Evolutionary conservation across 2,888 invertebrate species (phyloP).

Genomic region (Watsonalla binaria): DNA sequence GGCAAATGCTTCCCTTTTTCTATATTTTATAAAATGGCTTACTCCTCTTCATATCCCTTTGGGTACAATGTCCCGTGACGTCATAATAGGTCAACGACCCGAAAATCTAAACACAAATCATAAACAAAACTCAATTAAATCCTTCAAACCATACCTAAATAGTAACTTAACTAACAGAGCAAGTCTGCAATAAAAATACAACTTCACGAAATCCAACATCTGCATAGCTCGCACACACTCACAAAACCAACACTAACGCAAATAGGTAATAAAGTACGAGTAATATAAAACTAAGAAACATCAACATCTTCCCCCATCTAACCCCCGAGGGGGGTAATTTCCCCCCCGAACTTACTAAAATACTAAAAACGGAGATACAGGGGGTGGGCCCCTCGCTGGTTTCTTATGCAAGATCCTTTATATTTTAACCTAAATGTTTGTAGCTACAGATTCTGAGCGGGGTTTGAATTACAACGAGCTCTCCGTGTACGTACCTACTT

Average conservation of each 20-base stretch:
- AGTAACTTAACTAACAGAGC: conserved; percentile 15
- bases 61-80: too few species aligned
- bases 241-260: conserved; percentile 58
- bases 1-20: too few species aligned
- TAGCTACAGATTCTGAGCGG: conserved; percentile 25
- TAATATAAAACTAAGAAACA: conserved; percentile 80
- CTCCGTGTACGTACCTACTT: neutral
- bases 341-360: conserved; percentile 78
- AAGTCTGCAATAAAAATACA: conserved; percentile 27
- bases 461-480: conserved; percentile 29
- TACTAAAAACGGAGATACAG: conserved; percentile 79
- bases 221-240: conserved; percentile 59
- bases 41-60: too few species aligned
- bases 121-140: neutral
- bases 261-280: conserved; percentile 78
- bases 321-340: conserved; percentile 60
- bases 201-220: conserved; percentile 52
- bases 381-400: conserved; percentile 60
- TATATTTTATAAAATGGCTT: too few species aligned
- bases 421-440: conserved; percentile 54
- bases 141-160: conserved; percentile 6
- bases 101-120: neutral
- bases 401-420: conserved; percentile 79
- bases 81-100: too few species aligned
- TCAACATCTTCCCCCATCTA: conserved; percentile 67